Conservation (phyloP, 2,113 vertebrate species). For the Misgurnus mizolepis region DNA sequence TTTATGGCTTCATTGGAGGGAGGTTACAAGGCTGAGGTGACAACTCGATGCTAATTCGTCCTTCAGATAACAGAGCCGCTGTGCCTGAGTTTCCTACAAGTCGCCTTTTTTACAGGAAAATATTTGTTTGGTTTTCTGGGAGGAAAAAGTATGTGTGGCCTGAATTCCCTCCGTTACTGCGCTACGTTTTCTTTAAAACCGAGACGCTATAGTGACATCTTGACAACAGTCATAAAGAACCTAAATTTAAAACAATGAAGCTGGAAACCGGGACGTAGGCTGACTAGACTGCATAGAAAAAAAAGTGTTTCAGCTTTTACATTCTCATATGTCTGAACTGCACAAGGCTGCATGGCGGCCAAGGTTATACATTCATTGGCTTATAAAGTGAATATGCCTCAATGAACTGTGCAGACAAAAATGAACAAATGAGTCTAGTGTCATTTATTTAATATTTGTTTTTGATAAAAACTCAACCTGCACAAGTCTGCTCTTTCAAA, state of each 20-base stretch:
- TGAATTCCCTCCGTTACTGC: not conserved
- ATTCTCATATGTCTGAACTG: not conserved
- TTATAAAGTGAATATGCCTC: conserved; percentile 21
- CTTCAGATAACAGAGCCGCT: conserved; percentile 34
- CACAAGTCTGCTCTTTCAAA: not conserved
- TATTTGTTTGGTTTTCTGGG: not conserved
- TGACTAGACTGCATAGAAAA: not conserved
- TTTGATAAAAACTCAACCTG: conserved; percentile 11
- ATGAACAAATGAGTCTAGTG: not conserved
- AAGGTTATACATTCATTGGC: conserved; percentile 27
- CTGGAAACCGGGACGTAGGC: not conserved
- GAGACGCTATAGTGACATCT: conserved; percentile 16
- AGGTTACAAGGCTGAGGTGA: conserved; percentile 43
- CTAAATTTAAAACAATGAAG: conserved; percentile 22
- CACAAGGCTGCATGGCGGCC: not conserved
- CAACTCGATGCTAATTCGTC: conserved; percentile 42
- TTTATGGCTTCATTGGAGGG: conserved; percentile 39
- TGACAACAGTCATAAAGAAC: not conserved
- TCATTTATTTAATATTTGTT: conserved; percentile 35
- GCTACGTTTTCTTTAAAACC: conserved; percentile 6
- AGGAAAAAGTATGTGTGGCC: not conserved
- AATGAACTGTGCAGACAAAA: conserved; percentile 24
- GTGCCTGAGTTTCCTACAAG: not conserved
- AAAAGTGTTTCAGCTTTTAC: not conserved
- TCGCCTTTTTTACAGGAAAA: not conserved